Evolutionary conservation across 2,888 invertebrate genomes (phyloP).

Genomic region (Andrena bicolor): DNA sequence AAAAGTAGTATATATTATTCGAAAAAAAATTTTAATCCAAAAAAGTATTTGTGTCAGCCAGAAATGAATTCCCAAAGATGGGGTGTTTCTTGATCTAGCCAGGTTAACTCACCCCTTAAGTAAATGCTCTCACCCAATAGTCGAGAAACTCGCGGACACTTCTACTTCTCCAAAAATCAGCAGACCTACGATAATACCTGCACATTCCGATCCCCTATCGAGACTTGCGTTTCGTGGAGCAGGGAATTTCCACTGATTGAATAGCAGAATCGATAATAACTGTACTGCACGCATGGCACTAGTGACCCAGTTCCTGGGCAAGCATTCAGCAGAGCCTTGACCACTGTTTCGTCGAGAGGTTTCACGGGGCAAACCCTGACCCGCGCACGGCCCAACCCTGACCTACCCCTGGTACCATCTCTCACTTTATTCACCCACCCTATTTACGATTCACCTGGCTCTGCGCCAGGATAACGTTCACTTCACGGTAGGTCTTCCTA

Average conservation of each 20-base stretch:
- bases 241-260: constrained; percentile 23
- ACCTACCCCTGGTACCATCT: constrained; percentile 32
- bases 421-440: constrained; percentile 42
- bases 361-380: constrained; percentile 42
- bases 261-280: constrained; percentile 12
- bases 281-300: constrained; percentile 1
- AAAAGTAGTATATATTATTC: too few species aligned
- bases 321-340: constrained; percentile 40
- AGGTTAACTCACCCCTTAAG: too few species aligned
- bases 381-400: constrained; percentile 49
- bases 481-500: background rate
- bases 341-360: constrained; percentile 33
- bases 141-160: too few species aligned
- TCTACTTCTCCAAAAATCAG: too few species aligned
- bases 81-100: too few species aligned
- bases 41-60: too few species aligned
- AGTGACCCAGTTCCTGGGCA: constrained; percentile 37
- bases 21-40: too few species aligned
- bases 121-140: too few species aligned
- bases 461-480: constrained; percentile 35
- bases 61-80: too few species aligned
- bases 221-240: too few species aligned
- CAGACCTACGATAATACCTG: too few species aligned
- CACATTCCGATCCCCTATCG: too few species aligned
- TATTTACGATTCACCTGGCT: constrained; percentile 42